Base-by-base conservation (phyloP, 2,888 invertebrate species). In the Oscheius sp. region DNA sequence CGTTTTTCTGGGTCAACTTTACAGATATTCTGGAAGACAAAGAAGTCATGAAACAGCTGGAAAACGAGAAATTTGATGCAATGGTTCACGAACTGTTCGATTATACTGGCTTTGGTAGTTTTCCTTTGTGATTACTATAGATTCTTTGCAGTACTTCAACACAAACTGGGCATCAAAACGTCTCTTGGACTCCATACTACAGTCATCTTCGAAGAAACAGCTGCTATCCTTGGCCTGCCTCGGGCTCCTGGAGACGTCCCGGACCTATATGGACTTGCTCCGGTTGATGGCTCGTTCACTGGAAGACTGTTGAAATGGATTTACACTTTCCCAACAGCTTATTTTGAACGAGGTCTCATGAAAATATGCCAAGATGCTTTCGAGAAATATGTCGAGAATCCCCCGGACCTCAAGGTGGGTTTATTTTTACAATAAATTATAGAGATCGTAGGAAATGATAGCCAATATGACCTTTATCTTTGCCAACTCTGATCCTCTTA, bases 31-130 rank as follows among this genome's bases (percentile, higher is more conserved):
- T 66, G 53, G n/a, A 29, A 21, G 57, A 70, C 59, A 9, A 74
- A 11, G 70, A 57, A 1, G 50, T 79, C 11, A 59, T 79, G 10
- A 48, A 66, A 2, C 53, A 59, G 32, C 75, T 79, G 73, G 76
- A 76, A 59, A 59, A 70, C n/a, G 79, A 79, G 70, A 73, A 77
- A 33, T 79, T 74, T 53, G 79, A 79, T 50, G 74, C 75, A 55
- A 75, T 75, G 21, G 73, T 79, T 48, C 75, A 77, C 32, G 79
- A 79, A 51, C 62, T 79, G n/a, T 79, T 79, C 53, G 79, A 79
- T 55, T 79, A 77, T 70, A 75, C 73, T 11, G 75, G 76, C 11
- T 29, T 74, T 29, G 58, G 66, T 74, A 42, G 51, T 74, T 57
- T 47, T 63, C 29, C 7, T 48, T 32, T 7, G 2, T 63, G 48